Percentiles rank a stretch among this genome's conserved stretches.
Evolutionary conservation across 1,140 invertebrate genomes (phyloP).

Genomic region (Caenorhabditis remanei): DNA sequence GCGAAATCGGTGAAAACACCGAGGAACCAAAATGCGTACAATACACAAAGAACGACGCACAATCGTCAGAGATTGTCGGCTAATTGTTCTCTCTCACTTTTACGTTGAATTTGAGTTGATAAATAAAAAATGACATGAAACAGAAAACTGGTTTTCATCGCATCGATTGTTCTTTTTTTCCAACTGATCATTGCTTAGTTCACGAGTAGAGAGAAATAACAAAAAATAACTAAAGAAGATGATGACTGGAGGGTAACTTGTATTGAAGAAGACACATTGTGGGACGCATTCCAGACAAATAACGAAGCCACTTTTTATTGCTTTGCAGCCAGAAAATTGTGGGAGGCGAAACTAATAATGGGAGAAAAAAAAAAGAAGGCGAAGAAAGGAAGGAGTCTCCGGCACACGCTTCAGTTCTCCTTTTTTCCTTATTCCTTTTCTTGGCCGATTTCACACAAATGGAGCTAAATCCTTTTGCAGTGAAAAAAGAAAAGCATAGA

Average conservation of each 20-base stretch:
- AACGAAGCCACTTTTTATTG: conserved; percentile 56
- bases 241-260: conserved; percentile 8
- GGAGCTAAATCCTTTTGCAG: conserved; percentile 43
- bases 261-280: conserved; percentile 41
- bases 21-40: neutral
- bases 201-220: neutral
- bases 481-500: neutral
- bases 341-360: conserved; percentile 56
- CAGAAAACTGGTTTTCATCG: conserved; percentile 29
- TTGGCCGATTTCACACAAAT: conserved; percentile 38
- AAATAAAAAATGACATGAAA: neutral
- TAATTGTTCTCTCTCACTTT: neutral
- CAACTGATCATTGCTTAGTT: neutral
- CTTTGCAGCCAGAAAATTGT: conserved; percentile 36
- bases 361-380: neutral
- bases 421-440: neutral
- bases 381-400: conserved; percentile 10
- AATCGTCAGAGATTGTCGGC: neutral
- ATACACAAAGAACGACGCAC: neutral
- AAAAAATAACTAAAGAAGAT: conserved; percentile 27
- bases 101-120: neutral
- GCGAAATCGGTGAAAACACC: conserved; percentile 29
- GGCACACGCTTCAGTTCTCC: neutral
- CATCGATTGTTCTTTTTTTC: neutral
- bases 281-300: conserved; percentile 52